phyloP scores from a whole-genome alignment of 2,113 vertebrate species.

The Nettapus auritus region DNA sequence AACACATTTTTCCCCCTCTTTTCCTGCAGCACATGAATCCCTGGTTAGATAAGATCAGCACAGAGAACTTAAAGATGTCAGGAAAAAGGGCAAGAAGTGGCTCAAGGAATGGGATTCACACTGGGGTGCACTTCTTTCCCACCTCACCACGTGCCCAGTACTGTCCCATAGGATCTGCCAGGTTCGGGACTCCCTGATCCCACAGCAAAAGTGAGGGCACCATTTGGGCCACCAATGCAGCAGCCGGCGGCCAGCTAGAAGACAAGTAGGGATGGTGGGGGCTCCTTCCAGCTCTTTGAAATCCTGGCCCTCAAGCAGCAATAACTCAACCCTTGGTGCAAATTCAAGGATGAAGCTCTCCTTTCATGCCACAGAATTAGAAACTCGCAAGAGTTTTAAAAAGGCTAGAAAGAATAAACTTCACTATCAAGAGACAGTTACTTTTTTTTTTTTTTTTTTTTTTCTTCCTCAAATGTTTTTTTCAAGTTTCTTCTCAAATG shows the following conservation, averaged over 20 bases:
- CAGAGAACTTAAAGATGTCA: not conserved
- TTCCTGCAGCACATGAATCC: not conserved
- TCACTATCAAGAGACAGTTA: not conserved
- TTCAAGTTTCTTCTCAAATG: not conserved
- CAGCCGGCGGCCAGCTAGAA: accelerated
- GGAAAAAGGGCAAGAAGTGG: not conserved
- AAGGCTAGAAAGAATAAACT: not conserved
- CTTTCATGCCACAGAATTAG: not conserved
- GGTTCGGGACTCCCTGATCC: not conserved
- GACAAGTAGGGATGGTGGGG: not conserved
- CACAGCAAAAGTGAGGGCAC: not conserved
- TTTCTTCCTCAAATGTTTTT: not conserved
- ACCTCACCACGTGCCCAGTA: not conserved
- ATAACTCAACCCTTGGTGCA: not conserved
- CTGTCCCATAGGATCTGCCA: not conserved
- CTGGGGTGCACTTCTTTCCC: not conserved
- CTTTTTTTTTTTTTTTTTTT: not conserved
- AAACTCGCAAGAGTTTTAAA: not conserved
- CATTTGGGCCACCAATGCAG: not conserved
- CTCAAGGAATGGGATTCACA: not conserved
- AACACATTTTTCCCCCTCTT: not conserved
- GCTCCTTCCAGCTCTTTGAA: not conserved
- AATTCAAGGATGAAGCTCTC: accelerated
- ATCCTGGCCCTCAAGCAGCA: accelerated
- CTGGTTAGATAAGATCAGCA: accelerated